These are phyloP conservation scores for Nomada hirtipes DNA, from an alignment of 2,888 invertebrate species.

Conservation along the genomic window DNA sequence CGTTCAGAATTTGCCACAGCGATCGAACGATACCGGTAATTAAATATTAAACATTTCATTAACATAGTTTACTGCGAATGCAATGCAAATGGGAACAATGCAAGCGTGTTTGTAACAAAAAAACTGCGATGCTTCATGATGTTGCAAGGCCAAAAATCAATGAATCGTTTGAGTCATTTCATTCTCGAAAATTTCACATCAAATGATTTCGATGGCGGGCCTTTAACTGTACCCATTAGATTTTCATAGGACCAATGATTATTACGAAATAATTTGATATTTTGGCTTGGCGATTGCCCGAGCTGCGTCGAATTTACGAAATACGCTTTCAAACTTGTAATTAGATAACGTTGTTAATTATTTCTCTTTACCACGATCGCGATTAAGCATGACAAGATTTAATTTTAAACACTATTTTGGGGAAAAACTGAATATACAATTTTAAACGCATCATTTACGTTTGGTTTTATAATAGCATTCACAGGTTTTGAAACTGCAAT, in stretches of 20 bases:
- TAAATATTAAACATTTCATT: constrained; percentile 53
- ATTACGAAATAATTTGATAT: neutral
- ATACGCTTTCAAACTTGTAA: too few relatives aligned
- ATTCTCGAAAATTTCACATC: neutral
- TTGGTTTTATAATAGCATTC: too few relatives aligned
- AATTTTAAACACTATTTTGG: neutral
- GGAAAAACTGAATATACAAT: neutral
- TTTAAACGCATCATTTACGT: neutral
- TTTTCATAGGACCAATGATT: neutral
- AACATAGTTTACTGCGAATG: constrained; percentile 5
- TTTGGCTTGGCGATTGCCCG: neutral
- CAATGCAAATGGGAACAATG: constrained; percentile 20
- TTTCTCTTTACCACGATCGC: too few relatives aligned
- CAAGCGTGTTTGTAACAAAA: constrained; percentile 16
- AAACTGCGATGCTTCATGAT: neutral
- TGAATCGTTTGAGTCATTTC: neutral
- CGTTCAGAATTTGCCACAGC: constrained; percentile 1
- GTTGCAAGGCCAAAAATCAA: neutral
- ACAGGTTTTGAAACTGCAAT: too few relatives aligned
- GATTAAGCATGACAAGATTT: neutral
- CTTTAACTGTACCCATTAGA: neutral
- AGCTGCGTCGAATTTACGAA: neutral
- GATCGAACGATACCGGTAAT: constrained; percentile 22
- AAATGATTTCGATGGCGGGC: neutral
- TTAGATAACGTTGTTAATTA: too few relatives aligned